Percentiles rank a stretch among this genome's conserved stretches.
Conservation (phyloP, 2,113 vertebrate genomes). For the Fregetta grallaria region DNA sequence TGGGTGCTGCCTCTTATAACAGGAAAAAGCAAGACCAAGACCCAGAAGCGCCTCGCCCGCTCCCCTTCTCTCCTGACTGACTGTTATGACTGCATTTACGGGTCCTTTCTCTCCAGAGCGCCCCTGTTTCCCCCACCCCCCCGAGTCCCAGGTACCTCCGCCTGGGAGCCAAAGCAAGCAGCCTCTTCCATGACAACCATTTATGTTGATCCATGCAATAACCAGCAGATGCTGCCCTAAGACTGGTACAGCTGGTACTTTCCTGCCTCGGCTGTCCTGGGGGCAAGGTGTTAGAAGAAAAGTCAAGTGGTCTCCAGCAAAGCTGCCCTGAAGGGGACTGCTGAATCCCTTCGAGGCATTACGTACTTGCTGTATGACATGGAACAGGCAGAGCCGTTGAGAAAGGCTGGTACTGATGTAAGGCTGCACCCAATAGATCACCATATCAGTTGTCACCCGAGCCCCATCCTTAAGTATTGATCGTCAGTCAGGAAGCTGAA, state of each 20-base stretch:
- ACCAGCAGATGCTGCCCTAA: slow-evolving; percentile 82
- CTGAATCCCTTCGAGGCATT: not conserved
- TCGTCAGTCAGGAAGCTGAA: not conserved
- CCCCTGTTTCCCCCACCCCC: not conserved
- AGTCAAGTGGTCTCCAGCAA: slow-evolving; percentile 13
- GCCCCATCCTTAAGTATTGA: not conserved
- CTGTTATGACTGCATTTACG: not conserved
- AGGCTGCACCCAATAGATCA: not conserved
- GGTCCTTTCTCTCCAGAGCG: not conserved
- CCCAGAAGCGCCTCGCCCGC: not conserved
- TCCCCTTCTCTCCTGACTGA: not conserved
- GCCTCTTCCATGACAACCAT: slow-evolving; percentile 66
- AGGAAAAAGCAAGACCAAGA: not conserved
- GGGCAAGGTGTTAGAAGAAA: slow-evolving; percentile 41
- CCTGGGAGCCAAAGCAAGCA: slow-evolving; percentile 50
- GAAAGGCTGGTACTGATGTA: not conserved
- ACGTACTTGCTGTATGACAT: not conserved
- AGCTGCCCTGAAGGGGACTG: not conserved
- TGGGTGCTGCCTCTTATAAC: not conserved
- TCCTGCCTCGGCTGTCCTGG: slow-evolving; percentile 56
- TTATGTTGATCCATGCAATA: slow-evolving; percentile 77
- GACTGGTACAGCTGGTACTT: slow-evolving; percentile 70
- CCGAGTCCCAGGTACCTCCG: slow-evolving; percentile 8
- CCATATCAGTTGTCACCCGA: not conserved
- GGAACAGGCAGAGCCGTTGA: not conserved